Percentiles rank a stretch among this genome's conserved stretches.
phyloP scores from a whole-genome alignment of 92 coral and sea anemone genomes.

The Phenganax marumi region DNA sequence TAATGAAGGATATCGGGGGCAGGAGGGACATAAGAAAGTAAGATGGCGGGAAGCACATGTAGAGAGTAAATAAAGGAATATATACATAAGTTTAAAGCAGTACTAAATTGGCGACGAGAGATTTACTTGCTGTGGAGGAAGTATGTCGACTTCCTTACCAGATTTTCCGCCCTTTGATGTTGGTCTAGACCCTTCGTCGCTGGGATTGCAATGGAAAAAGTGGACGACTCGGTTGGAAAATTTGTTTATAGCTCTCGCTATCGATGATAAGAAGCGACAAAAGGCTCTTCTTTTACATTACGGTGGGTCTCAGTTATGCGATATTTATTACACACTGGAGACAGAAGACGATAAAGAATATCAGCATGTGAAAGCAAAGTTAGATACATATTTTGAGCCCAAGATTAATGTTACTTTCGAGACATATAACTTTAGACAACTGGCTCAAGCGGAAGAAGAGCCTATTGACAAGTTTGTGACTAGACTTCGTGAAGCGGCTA shows the following conservation, averaged over 20 bases:
- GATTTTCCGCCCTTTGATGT: conserved; percentile 31
- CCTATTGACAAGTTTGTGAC: conserved; percentile 20
- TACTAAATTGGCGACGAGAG: no score
- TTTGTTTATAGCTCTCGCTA: conserved; percentile 41
- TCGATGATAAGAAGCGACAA: conserved; percentile 36
- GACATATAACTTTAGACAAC: conserved; percentile 22
- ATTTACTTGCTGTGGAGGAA: neutral
- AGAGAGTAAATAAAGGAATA: no score
- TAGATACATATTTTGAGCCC: conserved; percentile 38
- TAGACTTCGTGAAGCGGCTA: conserved; percentile 13
- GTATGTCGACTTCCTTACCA: conserved; percentile 5
- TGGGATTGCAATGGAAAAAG: conserved; percentile 30
- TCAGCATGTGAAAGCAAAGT: conserved; percentile 41
- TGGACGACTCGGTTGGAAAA: conserved; percentile 39
- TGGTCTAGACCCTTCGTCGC: conserved; percentile 18
- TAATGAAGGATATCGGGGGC: no score
- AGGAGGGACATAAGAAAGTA: no score
- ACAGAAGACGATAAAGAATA: conserved; percentile 35
- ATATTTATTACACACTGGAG: conserved; percentile 44
- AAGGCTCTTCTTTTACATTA: conserved; percentile 39
- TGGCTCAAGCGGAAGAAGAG: conserved; percentile 22
- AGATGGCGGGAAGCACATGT: no score
- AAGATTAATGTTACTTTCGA: conserved; percentile 41
- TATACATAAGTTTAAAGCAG: no score
- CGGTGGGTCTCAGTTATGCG: conserved; percentile 40